A percentile compares a stretch with the other conserved stretches of the same genome.
phyloP scores from a whole-genome alignment of 2,888 invertebrate species.

The Eupeodes latifasciatus region DNA sequence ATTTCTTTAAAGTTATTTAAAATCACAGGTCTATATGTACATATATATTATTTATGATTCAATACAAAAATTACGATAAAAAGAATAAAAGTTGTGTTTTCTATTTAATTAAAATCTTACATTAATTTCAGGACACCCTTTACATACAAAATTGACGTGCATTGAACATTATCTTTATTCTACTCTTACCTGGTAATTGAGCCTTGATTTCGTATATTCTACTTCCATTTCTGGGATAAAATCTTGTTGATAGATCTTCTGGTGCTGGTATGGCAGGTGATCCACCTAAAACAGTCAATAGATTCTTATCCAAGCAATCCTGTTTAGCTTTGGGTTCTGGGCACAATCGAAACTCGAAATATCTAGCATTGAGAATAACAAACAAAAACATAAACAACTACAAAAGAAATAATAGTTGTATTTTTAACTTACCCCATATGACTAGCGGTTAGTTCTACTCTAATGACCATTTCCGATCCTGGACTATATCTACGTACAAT shows the following conservation, averaged over 20 bases:
- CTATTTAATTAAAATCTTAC: too few relatives aligned
- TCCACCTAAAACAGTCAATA: slow-evolving; percentile 86
- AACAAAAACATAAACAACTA: not conserved
- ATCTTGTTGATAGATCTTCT: slow-evolving; percentile 86
- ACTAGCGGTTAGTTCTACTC: slow-evolving; percentile 94
- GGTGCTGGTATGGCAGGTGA: slow-evolving; percentile 83
- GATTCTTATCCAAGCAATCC: slow-evolving; percentile 90
- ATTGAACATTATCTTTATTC: not conserved
- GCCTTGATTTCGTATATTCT: slow-evolving; percentile 91
- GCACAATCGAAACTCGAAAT: slow-evolving; percentile 93
- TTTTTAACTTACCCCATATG: slow-evolving; percentile 88
- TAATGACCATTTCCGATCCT: slow-evolving; percentile 88
- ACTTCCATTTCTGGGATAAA: slow-evolving; percentile 91
- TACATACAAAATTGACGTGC: too few relatives aligned
- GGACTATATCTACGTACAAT: slow-evolving; percentile 92
- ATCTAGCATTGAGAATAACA: slow-evolving; percentile 81
- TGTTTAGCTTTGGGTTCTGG: slow-evolving; percentile 90
- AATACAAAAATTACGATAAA: too few relatives aligned
- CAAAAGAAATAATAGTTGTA: not conserved
- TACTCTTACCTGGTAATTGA: slow-evolving; percentile 84
- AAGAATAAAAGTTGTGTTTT: too few relatives aligned
- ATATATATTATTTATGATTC: too few relatives aligned
- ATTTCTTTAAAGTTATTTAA: too few relatives aligned
- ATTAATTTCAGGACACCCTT: too few relatives aligned
- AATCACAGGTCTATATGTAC: too few relatives aligned